Evolutionary conservation across 2,113 vertebrate species (phyloP).

Genomic region (Triplophysa dalaica): DNA sequence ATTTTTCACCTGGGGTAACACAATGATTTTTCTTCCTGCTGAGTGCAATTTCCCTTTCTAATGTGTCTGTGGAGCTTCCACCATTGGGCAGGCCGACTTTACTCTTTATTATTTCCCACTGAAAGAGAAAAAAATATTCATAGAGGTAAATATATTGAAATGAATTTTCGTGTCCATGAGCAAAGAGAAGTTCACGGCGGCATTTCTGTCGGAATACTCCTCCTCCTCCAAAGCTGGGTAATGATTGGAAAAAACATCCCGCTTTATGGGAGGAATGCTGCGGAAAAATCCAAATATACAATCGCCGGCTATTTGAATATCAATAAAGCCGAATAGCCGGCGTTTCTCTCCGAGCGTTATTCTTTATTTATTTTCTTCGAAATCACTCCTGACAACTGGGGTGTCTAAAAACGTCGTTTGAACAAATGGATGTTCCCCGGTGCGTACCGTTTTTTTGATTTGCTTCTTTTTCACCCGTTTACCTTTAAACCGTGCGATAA

Average conservation of each 20-base stretch:
- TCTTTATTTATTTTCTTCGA: background rate
- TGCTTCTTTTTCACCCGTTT: background rate
- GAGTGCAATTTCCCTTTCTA: constrained; percentile 81
- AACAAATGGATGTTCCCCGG: background rate
- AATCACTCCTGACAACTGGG: constrained; percentile 6
- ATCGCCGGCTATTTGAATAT: constrained; percentile 47
- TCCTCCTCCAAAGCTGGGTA: constrained; percentile 61
- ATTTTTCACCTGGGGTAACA: constrained; percentile 93
- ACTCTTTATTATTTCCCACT: constrained; percentile 69
- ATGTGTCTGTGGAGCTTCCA: constrained; percentile 73
- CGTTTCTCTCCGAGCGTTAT: background rate
- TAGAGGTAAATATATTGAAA: constrained; percentile 81
- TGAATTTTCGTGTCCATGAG: constrained; percentile 75
- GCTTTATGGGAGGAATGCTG: constrained; percentile 63
- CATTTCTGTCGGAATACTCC: constrained; percentile 32
- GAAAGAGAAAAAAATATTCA: constrained; percentile 71
- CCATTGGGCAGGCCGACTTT: constrained; percentile 57
- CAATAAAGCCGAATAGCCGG: constrained; percentile 1
- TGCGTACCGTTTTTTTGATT: background rate
- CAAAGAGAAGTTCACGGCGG: constrained; percentile 56
- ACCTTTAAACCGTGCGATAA: background rate
- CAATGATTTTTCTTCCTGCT: constrained; percentile 80
- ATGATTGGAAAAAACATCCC: constrained; percentile 71
- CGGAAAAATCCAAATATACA: constrained; percentile 57
- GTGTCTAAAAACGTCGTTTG: background rate